Evolutionary conservation across 2,797 vertebrate genomes (phyloP).

Genomic region (Hapalemur alaotrensis): DNA sequence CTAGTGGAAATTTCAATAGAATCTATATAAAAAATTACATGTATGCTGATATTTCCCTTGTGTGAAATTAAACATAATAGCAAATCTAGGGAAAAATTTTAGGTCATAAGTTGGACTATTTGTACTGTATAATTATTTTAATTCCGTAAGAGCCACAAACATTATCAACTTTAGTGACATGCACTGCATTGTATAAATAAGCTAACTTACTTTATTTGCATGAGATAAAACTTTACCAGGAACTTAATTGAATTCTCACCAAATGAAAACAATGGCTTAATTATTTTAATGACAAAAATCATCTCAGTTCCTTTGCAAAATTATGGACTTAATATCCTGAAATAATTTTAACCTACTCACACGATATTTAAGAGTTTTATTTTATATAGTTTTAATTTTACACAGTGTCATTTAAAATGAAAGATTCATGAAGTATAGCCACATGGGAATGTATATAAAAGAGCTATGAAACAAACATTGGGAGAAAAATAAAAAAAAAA

Average conservation of each 20-base stretch:
- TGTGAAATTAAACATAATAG: neutral
- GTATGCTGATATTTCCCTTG: neutral
- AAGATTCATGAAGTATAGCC: neutral
- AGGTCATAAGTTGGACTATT: neutral
- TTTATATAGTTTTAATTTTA: neutral
- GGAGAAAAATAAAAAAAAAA: neutral
- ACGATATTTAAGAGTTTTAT: neutral
- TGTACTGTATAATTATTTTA: neutral
- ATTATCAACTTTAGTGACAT: neutral
- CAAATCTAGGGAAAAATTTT: neutral
- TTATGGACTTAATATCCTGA: neutral
- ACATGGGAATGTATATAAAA: neutral
- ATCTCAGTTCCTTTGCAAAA: neutral
- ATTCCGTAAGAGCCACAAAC: neutral
- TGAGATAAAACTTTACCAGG: neutral
- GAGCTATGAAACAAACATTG: neutral
- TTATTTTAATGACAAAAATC: neutral
- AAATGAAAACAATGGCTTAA: neutral
- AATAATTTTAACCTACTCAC: neutral
- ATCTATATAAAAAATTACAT: conserved; percentile 36
- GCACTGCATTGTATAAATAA: neutral
- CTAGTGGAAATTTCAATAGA: conserved; percentile 66
- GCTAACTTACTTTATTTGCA: neutral
- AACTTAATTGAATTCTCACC: neutral
- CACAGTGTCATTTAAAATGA: neutral